phyloP scores from a whole-genome alignment of 2,113 vertebrate genomes.

The Caretta caretta region DNA sequence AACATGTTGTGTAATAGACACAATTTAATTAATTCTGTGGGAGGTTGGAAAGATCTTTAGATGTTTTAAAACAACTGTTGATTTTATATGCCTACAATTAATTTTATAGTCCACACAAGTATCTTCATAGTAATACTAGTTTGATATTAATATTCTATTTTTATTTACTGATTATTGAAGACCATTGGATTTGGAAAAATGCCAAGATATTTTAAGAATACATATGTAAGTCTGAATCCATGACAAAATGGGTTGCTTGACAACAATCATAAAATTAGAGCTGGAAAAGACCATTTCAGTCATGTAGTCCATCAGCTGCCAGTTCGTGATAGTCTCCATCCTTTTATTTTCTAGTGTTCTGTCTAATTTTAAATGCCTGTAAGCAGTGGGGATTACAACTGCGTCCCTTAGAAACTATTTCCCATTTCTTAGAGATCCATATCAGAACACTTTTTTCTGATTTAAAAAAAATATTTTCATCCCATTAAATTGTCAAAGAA shows the following conservation, averaged over 20 bases:
- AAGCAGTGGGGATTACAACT: background rate
- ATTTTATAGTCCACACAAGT: background rate
- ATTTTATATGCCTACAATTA: background rate
- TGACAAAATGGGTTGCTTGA: background rate
- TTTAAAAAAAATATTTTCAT: background rate
- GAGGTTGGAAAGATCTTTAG: background rate
- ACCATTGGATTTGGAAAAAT: background rate
- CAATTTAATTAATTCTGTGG: background rate
- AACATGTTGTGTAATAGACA: background rate
- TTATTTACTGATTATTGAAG: background rate
- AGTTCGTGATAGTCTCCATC: background rate
- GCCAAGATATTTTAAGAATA: background rate
- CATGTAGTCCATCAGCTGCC: background rate
- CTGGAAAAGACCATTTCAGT: background rate
- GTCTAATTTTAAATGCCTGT: slow-evolving; percentile 5
- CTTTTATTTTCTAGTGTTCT: slow-evolving; percentile 22
- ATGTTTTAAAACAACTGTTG: background rate
- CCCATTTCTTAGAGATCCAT: background rate
- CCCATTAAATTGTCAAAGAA: background rate
- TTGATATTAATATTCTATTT: slow-evolving; percentile 7
- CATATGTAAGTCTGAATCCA: background rate
- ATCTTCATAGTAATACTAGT: background rate
- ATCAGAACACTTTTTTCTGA: slow-evolving; percentile 34
- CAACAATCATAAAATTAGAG: background rate
- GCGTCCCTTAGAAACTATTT: background rate